These are phyloP conservation scores for Helicoverpa assulta DNA, from an alignment of 2,888 invertebrate species.

Conservation along the genomic window DNA sequence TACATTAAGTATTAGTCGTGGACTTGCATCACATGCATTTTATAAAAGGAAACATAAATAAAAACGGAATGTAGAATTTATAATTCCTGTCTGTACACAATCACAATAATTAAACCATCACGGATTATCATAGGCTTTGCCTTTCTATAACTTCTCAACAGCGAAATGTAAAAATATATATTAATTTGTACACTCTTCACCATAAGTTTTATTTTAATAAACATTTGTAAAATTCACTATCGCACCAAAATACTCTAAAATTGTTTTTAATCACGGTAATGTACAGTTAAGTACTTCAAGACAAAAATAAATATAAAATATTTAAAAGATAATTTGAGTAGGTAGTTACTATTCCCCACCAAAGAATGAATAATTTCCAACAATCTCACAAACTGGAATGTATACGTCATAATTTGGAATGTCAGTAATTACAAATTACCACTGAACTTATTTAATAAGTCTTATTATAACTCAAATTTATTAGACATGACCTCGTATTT, in stretches of 20 bases:
- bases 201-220: conserved; percentile 79
- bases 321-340: conserved; percentile 79
- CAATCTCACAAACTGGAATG: conserved; percentile 81
- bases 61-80: conserved; percentile 89
- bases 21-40: conserved; percentile 89
- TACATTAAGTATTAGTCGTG: conserved; percentile 88
- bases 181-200: conserved; percentile 89
- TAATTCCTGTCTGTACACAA: conserved; percentile 87
- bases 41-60: conserved; percentile 78
- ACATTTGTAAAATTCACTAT: conserved; percentile 89
- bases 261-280: conserved; percentile 79
- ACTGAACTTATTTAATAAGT: conserved; percentile 62
- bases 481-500: conserved; percentile 62
- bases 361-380: conserved; percentile 72
- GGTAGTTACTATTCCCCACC: conserved; percentile 84
- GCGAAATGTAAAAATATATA: conserved; percentile 90
- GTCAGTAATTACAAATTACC: conserved; percentile 65
- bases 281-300: conserved; percentile 83
- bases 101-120: conserved; percentile 88
- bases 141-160: conserved; percentile 86
- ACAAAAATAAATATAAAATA: conserved; percentile 80
- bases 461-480: conserved; percentile 64
- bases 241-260: conserved; percentile 89
- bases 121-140: conserved; percentile 87
- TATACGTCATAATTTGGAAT: conserved; percentile 79